Percentiles rank a stretch among this genome's conserved stretches.
Conservation (phyloP, 2,797 vertebrate genomes). For the Cichlasoma orientale region DNA sequence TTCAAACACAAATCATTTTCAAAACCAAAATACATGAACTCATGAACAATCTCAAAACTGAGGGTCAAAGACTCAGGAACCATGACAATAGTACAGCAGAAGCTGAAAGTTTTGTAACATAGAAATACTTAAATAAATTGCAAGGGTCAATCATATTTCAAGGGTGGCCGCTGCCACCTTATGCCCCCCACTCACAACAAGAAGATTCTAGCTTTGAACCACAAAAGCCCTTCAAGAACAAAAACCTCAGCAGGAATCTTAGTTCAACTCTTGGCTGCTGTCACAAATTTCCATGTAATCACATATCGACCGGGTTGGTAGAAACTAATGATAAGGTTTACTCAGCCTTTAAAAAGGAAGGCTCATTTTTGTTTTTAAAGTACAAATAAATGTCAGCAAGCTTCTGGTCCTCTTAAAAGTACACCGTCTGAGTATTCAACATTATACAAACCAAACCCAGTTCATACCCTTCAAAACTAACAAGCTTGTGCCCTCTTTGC, state of each 20-base stretch:
- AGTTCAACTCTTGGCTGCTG: background rate
- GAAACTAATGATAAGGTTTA: background rate
- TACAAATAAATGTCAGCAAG: slow-evolving; percentile 13
- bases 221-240: background rate
- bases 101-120: no score
- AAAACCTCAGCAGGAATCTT: background rate
- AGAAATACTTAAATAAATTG: no score
- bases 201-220: no score
- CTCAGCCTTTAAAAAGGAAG: background rate
- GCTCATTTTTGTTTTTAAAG: slow-evolving; percentile 15
- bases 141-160: no score
- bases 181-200: no score
- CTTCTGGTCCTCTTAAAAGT: slow-evolving; percentile 5
- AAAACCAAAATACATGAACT: background rate
- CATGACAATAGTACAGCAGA: no score
- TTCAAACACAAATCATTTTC: background rate
- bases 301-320: background rate
- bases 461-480: slow-evolving; percentile 49
- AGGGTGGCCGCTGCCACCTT: no score
- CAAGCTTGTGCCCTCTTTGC: slow-evolving; percentile 48
- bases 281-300: background rate
- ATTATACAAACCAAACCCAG: slow-evolving; percentile 26
- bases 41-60: background rate
- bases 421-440: slow-evolving; percentile 22
- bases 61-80: no score